These are phyloP conservation scores for Aulostomus chinensis DNA, from an alignment of 2,797 vertebrate genomes.

Conservation along the genomic window DNA sequence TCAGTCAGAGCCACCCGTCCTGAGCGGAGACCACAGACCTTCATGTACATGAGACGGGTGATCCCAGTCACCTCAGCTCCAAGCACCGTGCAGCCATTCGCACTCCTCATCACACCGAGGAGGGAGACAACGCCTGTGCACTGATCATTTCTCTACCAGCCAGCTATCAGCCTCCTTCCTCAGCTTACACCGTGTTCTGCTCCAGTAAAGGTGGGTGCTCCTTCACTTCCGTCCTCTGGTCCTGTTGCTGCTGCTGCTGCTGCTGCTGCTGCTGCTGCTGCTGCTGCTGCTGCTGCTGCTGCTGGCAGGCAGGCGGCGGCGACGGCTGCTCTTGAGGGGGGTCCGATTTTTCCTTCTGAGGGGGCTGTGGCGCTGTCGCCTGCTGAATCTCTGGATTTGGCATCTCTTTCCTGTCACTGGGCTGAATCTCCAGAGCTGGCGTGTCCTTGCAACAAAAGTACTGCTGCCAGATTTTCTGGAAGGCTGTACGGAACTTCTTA, in stretches of 20 bases:
- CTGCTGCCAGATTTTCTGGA: slow-evolving; percentile 93
- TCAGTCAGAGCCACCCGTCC: slow-evolving; percentile 22
- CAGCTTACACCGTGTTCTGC: slow-evolving; percentile 53
- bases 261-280: no score
- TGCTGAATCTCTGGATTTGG: slow-evolving; percentile 40
- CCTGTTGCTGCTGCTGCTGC: slow-evolving; percentile 23
- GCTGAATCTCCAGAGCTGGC: slow-evolving; percentile 59
- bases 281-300: slow-evolving; percentile 27
- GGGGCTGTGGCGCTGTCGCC: not conserved
- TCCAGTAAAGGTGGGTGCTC: slow-evolving; percentile 45
- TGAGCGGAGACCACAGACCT: slow-evolving; percentile 33
- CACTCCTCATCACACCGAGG: slow-evolving; percentile 36
- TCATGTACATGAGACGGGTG: slow-evolving; percentile 17
- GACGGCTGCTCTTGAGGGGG: slow-evolving; percentile 4
- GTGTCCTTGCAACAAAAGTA: slow-evolving; percentile 89
- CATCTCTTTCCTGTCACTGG: slow-evolving; percentile 73
- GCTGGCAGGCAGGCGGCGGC: slow-evolving; percentile 3
- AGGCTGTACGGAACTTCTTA: slow-evolving; percentile 92
- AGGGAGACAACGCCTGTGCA: slow-evolving; percentile 21
- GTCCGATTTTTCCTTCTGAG: slow-evolving; percentile 31
- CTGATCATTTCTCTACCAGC: slow-evolving; percentile 16
- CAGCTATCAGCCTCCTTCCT: slow-evolving; percentile 2
- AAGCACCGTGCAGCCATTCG: slow-evolving; percentile 11
- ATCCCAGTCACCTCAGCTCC: slow-evolving; percentile 15
- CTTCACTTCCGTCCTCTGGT: slow-evolving; percentile 41